phyloP scores from a whole-genome alignment of 2,797 vertebrate genomes.

The Propithecus deckenii region DNA sequence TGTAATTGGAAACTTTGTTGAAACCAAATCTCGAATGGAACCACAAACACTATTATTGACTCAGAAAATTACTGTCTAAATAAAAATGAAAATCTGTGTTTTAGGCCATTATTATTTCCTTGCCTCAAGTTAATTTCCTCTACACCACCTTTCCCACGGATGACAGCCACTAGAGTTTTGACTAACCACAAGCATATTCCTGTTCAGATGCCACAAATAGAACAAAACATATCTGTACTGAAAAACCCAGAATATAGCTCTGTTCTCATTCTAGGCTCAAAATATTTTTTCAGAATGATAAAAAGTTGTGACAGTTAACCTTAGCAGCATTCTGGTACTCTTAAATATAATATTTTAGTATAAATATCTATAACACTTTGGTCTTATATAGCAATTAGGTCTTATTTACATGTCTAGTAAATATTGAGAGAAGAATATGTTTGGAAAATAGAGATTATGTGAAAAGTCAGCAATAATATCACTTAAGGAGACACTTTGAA shows the following conservation, averaged over 20 bases:
- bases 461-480: neutral
- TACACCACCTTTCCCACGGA: slow-evolving; percentile 42
- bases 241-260: slow-evolving; percentile 21
- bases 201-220: neutral
- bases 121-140: slow-evolving; percentile 71
- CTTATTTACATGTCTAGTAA: neutral
- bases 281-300: neutral
- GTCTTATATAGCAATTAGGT: neutral
- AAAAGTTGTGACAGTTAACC: neutral
- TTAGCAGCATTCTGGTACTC: neutral
- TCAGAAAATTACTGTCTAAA: slow-evolving; percentile 60
- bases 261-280: neutral
- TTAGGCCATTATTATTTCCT: slow-evolving; percentile 59
- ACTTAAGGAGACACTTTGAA: neutral
- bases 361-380: neutral
- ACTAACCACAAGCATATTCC: neutral
- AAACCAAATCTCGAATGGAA: slow-evolving; percentile 63
- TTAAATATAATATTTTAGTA: slow-evolving; percentile 13
- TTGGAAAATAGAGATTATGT: neutral
- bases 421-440: neutral
- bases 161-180: neutral
- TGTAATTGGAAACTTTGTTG: slow-evolving; percentile 55
- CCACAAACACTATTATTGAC: slow-evolving; percentile 47
- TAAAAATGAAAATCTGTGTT: slow-evolving; percentile 67
- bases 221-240: neutral